Evolutionary conservation across 2,888 invertebrate species (phyloP), one percentile per base, ranked within the genome.

Genomic region (Hirtodrosophila histrioides): DNA sequence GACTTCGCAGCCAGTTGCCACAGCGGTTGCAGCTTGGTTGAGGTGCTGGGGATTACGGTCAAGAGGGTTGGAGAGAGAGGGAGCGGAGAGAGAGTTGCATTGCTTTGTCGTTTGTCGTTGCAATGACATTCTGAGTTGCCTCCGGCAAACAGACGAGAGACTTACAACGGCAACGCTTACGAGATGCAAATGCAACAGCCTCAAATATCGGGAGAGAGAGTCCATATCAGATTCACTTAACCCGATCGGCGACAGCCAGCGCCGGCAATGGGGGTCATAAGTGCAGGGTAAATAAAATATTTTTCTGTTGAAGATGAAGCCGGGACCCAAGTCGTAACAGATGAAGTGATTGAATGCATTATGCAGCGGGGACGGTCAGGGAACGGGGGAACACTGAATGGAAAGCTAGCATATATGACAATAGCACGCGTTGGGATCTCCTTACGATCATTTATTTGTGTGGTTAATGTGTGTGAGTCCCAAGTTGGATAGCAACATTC

Each of bases 211-310:
- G 23, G 23, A 40, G 46, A 41, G 50, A 58, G 58, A 61, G 55
- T 77, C 64, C 55, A 54, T 86, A 85, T 87, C 88, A 73, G 86
- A 85, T 87, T 86, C 83, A 85, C 80, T 85, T 85, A 87, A 87
- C 77, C 80, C 88, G 70, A 79, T 79, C 86, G 72, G 73, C 66
- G 70, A 62, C 68, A 65, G 49, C 44, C 62, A 69, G 65, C 65
- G 55, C 49, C 56, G 49, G 61, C 84, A 78, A 31, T 84, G 78
- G 86, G 73, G 87, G 84, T 87, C 84, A 84, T 79, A 85, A 87
- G 84, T 82, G 86, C 87, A 84, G 75, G 77, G 87, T 84, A 84
- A 84, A 84, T 84, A 84, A 84, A 85, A 82, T 73, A 87, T 82
- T 82, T 78, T 80, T 58, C 12, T 35, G 48, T 46, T 24, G 36